Evolutionary conservation across 2,888 invertebrate genomes (phyloP).

Genomic region (Pteria penguin): DNA sequence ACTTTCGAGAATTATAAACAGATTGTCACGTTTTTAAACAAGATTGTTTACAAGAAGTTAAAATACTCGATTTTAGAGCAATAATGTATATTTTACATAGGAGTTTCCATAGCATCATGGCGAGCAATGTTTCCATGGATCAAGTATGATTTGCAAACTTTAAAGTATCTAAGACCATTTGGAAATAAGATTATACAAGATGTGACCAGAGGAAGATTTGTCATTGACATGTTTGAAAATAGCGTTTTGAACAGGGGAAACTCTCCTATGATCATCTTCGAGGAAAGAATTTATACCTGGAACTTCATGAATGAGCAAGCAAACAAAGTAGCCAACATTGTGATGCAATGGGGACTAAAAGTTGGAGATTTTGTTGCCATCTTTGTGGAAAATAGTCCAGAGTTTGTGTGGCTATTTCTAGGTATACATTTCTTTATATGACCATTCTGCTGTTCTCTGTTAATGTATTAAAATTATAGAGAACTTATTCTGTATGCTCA

Average conservation of each 20-base stretch:
- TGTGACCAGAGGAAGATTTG: constrained; percentile 27
- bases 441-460: no score
- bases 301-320: constrained; percentile 71
- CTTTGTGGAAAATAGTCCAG: constrained; percentile 72
- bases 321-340: constrained; percentile 72
- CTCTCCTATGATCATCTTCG: constrained; percentile 68
- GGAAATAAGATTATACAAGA: constrained; percentile 32
- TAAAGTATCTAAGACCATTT: constrained; percentile 43
- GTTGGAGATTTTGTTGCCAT: constrained; percentile 70
- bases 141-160: constrained; percentile 34
- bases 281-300: constrained; percentile 71
- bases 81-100: constrained; percentile 3
- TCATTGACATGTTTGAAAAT: constrained; percentile 67
- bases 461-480: no score
- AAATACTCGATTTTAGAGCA: no score
- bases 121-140: constrained; percentile 41
- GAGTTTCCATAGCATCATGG: constrained; percentile 34
- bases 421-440: no score
- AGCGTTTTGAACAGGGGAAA: constrained; percentile 56
- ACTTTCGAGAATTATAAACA: no score
- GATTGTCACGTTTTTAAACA: no score
- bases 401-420: constrained; percentile 74
- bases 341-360: constrained; percentile 57
- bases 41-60: no score
- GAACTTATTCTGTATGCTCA: no score